Evolutionary conservation across 2,113 vertebrate genomes (phyloP).

Genomic region (Gnathonemus echidnorhynchus): DNA sequence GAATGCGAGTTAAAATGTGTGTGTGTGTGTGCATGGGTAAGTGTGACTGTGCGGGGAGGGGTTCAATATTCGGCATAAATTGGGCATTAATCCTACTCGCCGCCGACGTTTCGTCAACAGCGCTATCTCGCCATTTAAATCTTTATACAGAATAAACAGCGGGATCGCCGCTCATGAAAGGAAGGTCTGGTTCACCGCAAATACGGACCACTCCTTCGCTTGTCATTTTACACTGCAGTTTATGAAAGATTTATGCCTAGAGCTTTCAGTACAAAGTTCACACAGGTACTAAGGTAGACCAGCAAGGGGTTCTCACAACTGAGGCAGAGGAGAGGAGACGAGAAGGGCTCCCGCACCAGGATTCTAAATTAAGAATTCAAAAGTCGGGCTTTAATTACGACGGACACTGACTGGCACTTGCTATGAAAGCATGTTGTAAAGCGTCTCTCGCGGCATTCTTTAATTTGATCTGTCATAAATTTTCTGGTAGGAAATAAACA

Average conservation of each 20-base stretch:
- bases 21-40: not conserved
- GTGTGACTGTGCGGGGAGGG: not conserved
- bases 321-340: not conserved
- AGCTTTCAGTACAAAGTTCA: constrained; percentile 19
- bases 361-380: no score
- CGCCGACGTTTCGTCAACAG: constrained; percentile 17
- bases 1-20: not conserved
- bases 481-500: not conserved
- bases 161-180: constrained; percentile 14
- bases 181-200: constrained; percentile 10
- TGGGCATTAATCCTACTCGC: constrained; percentile 11
- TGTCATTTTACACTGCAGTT: constrained; percentile 15
- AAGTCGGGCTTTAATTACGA: not conserved
- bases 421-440: not conserved
- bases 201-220: constrained; percentile 16
- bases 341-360: not conserved
- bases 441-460: not conserved
- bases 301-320: not conserved
- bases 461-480: not conserved
- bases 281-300: constrained; percentile 9
- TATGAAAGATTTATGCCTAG: constrained; percentile 17
- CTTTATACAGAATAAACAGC: constrained; percentile 16
- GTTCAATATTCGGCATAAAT: not conserved
- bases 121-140: constrained; percentile 14
- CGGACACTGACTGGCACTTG: not conserved